Base-by-base conservation (phyloP, 1,140 invertebrate genomes). In the Calosoma granatense region DNA sequence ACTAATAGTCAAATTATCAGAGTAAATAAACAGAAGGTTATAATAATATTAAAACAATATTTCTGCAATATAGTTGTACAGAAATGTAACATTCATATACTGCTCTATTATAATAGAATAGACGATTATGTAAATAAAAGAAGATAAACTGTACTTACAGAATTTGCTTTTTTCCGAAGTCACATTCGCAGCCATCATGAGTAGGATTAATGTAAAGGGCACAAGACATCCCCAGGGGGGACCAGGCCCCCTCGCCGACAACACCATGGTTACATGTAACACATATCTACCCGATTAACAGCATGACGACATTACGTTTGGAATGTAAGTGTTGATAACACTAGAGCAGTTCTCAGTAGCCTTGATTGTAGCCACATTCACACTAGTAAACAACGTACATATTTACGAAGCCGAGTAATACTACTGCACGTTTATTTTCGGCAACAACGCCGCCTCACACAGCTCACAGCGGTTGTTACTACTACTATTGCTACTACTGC, bases 141-240 rank as follows among this genome's bases (percentile, higher is more conserved):
- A 9, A 36, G 6, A 36, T 36, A 36, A 36, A 36, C 6, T 9
- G 6, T 36, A 66, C 67, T 68, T 63, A 68, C 67, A 68, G 26
- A 64, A 65, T 61, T 68, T 68, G 55, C 61, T 68, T 58, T 68
- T 68, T 23, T 68, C 47, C 9, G 47, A n/a, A 15, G 19, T 56
- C n/a, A 56, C 6, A 19, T 23, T 15, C 58, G 26, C n/a, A 9
- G 19, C 14, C 14, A 53, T 17, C 17, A 56, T 20, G 11, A 53
- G 14, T 54, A 59, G 20, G 4, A 52, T 22, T 19, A 56, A 51
- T 20, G 52, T 19, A 17, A 22, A 22, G 3, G 43, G 26, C 15
- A 43, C 17, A n/a, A 19, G 20, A 20, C 41, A 56, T 22, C 41
- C 15, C 47, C 9, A 14, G 26, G 30, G 26, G 9, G 30, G 54